Conservation (phyloP, 2,113 vertebrate genomes). For the Zapornia atra region DNA sequence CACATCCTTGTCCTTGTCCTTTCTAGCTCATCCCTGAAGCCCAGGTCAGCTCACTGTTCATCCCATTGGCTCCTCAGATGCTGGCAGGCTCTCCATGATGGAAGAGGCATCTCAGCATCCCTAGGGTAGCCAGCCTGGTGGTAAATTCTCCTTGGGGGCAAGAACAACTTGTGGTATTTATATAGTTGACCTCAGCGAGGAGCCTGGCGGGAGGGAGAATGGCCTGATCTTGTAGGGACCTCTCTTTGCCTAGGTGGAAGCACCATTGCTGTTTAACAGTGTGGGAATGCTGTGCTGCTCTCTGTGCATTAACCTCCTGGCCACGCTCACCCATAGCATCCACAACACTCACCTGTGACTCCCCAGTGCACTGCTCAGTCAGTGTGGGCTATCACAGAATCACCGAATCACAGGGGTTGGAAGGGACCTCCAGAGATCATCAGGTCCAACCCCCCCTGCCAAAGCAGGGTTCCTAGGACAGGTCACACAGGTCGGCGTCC, state of each 20-base stretch:
- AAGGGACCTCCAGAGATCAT: no score
- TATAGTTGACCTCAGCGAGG: not conserved
- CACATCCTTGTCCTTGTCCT: not conserved
- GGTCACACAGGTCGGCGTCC: no score
- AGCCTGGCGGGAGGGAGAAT: not conserved
- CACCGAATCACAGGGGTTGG: no score
- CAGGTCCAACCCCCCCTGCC: no score
- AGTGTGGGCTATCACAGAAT: no score
- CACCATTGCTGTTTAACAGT: not conserved
- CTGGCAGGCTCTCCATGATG: not conserved
- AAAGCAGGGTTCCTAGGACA: no score
- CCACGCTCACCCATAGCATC: not conserved
- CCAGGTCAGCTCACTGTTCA: rapidly evolving
- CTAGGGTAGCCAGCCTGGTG: not conserved
- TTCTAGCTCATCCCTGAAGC: not conserved
- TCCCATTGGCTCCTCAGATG: not conserved
- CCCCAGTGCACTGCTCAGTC: not conserved
- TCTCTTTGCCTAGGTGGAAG: not conserved
- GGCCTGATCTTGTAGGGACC: not conserved
- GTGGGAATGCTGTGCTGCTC: not conserved
- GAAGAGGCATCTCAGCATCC: not conserved
- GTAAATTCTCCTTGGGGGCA: not conserved
- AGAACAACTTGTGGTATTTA: not conserved
- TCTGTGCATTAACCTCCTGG: not conserved
- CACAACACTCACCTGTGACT: not conserved